Evolutionary conservation across 2,113 vertebrate species (phyloP).

Genomic region (Austrofundulus limnaeus): DNA sequence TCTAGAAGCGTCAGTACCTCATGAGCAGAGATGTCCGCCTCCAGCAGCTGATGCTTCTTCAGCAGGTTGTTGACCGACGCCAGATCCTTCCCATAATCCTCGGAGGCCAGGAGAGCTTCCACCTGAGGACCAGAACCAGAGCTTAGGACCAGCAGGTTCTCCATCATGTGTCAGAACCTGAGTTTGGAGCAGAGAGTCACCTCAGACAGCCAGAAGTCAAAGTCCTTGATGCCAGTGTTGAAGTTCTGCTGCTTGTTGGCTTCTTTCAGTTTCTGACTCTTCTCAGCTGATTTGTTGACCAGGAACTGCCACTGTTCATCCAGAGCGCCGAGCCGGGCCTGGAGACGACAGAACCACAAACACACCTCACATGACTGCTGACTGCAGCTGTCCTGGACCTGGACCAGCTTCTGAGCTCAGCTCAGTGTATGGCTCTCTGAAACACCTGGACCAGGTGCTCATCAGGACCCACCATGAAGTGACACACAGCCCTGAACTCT

Average conservation of each 20-base stretch:
- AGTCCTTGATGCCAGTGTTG: slow-evolving; percentile 99
- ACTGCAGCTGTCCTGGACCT: too few relatives aligned
- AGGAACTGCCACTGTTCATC: slow-evolving; percentile 99
- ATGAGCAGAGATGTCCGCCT: slow-evolving; percentile 97
- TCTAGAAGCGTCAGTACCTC: slow-evolving; percentile 79
- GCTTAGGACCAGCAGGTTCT: background rate
- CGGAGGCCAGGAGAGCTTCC: slow-evolving; percentile 95
- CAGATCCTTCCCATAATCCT: slow-evolving; percentile 98
- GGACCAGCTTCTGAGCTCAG: background rate
- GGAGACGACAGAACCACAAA: background rate
- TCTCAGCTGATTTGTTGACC: slow-evolving; percentile 97
- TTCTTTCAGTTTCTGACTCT: slow-evolving; percentile 98
- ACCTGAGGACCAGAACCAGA: slow-evolving; percentile 77
- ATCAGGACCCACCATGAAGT: too few relatives aligned
- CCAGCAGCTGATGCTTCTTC: slow-evolving; percentile 96
- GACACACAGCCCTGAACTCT: too few relatives aligned
- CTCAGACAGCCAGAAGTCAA: slow-evolving; percentile 99
- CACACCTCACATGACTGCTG: background rate
- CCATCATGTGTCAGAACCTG: background rate
- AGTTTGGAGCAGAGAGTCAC: slow-evolving; percentile 61
- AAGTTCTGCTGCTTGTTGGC: slow-evolving; percentile 99
- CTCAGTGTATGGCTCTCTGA: too few relatives aligned
- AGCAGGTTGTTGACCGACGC: slow-evolving; percentile 98
- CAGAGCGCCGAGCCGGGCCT: slow-evolving; percentile 89
- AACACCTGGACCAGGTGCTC: too few relatives aligned